Evolutionary conservation across 1,140 invertebrate species (phyloP), one percentile per base, ranked within the genome.

Genomic region (Vanessa atalanta): DNA sequence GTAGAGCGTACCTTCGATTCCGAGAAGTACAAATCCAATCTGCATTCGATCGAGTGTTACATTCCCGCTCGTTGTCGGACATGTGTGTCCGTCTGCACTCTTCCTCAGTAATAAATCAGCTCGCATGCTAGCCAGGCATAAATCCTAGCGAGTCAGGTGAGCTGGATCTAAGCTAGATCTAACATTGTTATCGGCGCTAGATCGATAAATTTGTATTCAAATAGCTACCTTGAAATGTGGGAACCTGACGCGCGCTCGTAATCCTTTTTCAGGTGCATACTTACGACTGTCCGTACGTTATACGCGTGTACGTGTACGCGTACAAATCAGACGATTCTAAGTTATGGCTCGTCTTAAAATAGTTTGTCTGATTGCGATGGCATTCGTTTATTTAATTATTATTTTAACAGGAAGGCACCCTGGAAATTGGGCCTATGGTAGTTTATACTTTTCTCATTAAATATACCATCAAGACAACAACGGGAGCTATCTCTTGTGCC

Each of bases 141-240:
- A 73, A 68, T 73, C 72, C 50, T 43, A 12, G 16, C 47, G 23
- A 43, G 53, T 48, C 53, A 15, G 7, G 43, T 16, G 65, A 73
- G 61, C 72, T 60, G 43, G 72, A 74, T 74, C 61, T 13, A 23
- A 67, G 20, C 66, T 61, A 50, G 50, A 64, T 73, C 60, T 47
- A 57, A 61, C 66, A 65, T 71, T 57, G 60, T 64, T 65, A 74
- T 70, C 72, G 31, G 43, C 48, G n/a, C 20, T 37, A 31, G 68
- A 70, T 70, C 68, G 47, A 70, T 70, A 70, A 70, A 70, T 70
- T 70, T 63, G 57, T 70, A 70, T 70, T 63, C 68, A 63, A 70
- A 70, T 70, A 55, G 68, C 55, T 70, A 70, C 68, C 16, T n/a
- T 61, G 68, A 70, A 23, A 55, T n/a, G 8, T 60, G 53, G 37